Evolutionary conservation across 2,888 invertebrate genomes (phyloP), one percentile per base, ranked within the genome.

Genomic region (Megalurothrips usitatus): DNA sequence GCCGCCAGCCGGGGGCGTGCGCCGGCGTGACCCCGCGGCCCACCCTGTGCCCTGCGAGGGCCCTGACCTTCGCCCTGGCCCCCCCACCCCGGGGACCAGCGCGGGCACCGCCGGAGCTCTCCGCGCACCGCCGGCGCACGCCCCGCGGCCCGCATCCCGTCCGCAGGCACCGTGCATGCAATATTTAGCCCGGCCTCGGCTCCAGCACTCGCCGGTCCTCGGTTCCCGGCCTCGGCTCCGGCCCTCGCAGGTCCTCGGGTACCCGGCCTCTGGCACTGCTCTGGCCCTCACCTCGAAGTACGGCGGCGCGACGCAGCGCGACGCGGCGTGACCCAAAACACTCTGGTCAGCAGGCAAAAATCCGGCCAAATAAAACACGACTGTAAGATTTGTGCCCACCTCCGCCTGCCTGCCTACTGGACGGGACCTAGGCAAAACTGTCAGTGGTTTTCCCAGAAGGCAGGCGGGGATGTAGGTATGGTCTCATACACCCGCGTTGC

Each of bases 171-270:
- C 68, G 23, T 26, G 23, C n/a, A 75, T 75, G 26, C 68, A 75
- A 75, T 75, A 75, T 75, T 75, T 26, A 75, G 68, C 68, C 68
- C 23, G 68, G 68, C 68, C 23, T 68, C 34, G 68, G 68, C 52
- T 23, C n/a, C 23, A 6, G 68, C 23, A 2, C 23, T 23, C n/a
- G 68, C 23, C 58, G 19, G 58, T 17, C 14, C 34, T 43, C 34
- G 19, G 17, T 52, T 52, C 8, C 17, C 6, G 6, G 52, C 17
- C 2, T 52, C 8, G 52, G 52, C 52, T 23, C n/a, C 23, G n/a
- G 68, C 23, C 34, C 23, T 23, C n/a, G 68, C 23, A 12, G 19
- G 58, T 17, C 14, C 34, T 43, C 34, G 34, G 19, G 17, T 52
- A 14, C 8, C 17, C 6, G 6, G 52, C 17, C 2, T 52, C 8